Evolutionary conservation across 2,888 invertebrate species (phyloP).

Genomic region (Blastobasis lacticolella): DNA sequence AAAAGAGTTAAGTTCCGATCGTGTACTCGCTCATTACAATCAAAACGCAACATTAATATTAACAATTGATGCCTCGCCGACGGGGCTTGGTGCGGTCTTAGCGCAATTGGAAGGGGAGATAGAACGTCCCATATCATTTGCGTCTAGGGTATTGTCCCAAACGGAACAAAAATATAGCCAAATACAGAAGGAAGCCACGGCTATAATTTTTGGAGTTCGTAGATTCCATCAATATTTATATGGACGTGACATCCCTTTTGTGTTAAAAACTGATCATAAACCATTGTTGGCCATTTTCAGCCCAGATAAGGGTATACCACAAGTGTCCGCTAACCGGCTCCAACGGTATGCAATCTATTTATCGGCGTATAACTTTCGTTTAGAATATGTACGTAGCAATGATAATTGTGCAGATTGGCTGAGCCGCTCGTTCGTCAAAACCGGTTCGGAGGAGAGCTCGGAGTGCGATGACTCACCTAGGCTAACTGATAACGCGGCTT

Average conservation of each 20-base stretch:
- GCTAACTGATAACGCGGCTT: no score
- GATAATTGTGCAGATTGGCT: constrained; percentile 1
- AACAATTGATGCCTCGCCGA: constrained; percentile 1
- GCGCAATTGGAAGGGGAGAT: background rate
- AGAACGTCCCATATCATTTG: constrained; percentile 1
- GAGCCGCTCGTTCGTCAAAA: no score
- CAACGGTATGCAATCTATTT: constrained; percentile 7
- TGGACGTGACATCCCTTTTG: background rate
- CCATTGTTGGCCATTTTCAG: constrained; percentile 3
- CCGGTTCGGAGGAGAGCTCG: no score
- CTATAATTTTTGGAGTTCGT: constrained; percentile 3
- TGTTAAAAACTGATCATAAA: constrained; percentile 3
- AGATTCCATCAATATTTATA: constrained; percentile 2
- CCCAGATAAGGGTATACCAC: constrained; percentile 1
- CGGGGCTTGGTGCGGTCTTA: background rate
- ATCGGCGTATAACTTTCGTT: constrained; percentile 1
- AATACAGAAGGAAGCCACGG: constrained; percentile 3
- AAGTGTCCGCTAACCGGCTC: constrained; percentile 3
- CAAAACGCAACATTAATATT: background rate
- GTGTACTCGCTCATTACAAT: constrained; percentile 2
- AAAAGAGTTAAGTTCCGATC: no score
- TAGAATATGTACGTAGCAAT: constrained; percentile 4
- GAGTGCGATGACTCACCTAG: no score
- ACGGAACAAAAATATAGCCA: constrained; percentile 2
- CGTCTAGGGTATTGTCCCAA: background rate